Base-by-base conservation (phyloP, 2,113 vertebrate genomes). In the Fulmarus glacialis region DNA sequence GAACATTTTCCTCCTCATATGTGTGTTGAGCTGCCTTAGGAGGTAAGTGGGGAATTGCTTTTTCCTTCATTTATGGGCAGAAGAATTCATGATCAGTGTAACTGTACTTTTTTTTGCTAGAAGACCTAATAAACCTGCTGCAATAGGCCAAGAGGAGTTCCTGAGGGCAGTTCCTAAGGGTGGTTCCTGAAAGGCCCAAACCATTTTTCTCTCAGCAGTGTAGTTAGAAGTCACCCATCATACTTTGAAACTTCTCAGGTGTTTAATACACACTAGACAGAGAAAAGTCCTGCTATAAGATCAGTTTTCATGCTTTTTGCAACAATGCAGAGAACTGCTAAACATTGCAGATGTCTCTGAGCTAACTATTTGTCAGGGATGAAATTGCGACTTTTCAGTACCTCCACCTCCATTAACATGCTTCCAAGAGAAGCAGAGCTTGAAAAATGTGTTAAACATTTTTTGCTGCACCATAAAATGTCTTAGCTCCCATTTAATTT, bases 401-500 rank as follows among this genome's bases (percentile, higher is more conserved):
- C 48, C 66, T 95, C 26, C 22, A 36, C 58, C 40, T 90, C 71
- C 82, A 94, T 88, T 92, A 93, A 75, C 15, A 62, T 14, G 18
- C 62, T 96, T 96, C 66, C 62, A 80, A 90, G 83, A 74, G 85
- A 95, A 95, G n/a, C 48, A 85, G 77, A 95, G 56, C 93, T 95
- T 96, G 71, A 97, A 96, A 96, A 96, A 90, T 79, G 34, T n/a
- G 47, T 74, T 77, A 82, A 85, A 79, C 6, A 4, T 77, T 91
- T 95, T 88, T 86, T 95, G 26, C 74, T 91, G 48, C 11, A 8
- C 73, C 45, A 73, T 96, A 96, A 96, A 97, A 96, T 64, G 66
- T 82, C 71, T 96, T 83, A 85, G 80, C 52, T 85, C 43, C 43
- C 56, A 79, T 79, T 97, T 97, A 97, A 97, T 97, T 97, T 95